These are phyloP conservation scores for Melinopterus prodromus DNA, from an alignment of 2,888 invertebrate species.

Conservation along the genomic window DNA sequence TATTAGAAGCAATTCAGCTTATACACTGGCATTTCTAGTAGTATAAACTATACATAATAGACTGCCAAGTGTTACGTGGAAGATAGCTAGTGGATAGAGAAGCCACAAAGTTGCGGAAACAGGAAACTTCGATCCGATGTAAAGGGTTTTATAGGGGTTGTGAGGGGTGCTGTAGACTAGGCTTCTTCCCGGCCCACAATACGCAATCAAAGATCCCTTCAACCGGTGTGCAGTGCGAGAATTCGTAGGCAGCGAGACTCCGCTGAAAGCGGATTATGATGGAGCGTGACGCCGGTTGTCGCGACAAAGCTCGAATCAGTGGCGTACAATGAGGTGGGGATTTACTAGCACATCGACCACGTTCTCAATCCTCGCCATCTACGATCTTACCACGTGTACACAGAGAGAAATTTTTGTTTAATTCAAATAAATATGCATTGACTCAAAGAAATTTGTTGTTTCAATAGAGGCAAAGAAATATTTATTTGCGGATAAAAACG, in stretches of 20 bases:
- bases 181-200: neutral
- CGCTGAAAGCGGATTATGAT: neutral
- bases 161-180: neutral
- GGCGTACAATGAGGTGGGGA: neutral
- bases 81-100: neutral
- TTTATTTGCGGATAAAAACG: no score
- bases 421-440: no score
- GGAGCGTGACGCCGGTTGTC: neutral
- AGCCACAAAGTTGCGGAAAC: neutral
- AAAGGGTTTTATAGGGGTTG: neutral
- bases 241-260: neutral
- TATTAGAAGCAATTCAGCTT: no score
- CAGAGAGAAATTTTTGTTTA: no score
- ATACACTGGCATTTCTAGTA: no score
- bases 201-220: neutral
- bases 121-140: neutral
- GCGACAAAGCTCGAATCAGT: constrained; percentile 4
- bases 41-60: no score
- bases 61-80: neutral
- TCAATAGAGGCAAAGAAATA: no score
- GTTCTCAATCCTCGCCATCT: neutral
- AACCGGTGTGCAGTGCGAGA: neutral
- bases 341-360: constrained; percentile 4
- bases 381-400: neutral
- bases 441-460: no score